Conservation (phyloP, 1,140 invertebrate genomes). For the Spodoptera litura region DNA sequence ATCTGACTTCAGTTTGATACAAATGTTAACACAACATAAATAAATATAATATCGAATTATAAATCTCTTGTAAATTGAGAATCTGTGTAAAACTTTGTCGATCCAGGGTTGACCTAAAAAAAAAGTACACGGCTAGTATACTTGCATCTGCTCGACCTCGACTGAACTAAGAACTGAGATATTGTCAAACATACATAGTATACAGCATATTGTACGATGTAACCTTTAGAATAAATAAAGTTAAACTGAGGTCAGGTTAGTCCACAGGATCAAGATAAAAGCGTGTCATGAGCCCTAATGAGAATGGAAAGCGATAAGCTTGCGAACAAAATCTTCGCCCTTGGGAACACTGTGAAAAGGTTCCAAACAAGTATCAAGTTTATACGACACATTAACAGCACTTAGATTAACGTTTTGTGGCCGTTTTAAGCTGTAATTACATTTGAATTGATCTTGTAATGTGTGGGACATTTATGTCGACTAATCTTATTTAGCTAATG, state of each 20-base stretch:
- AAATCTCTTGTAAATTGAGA: too few relatives aligned
- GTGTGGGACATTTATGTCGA: not conserved
- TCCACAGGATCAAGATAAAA: slow-evolving; percentile 49
- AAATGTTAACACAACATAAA: not conserved
- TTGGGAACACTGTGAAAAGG: slow-evolving; percentile 57
- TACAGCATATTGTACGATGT: slow-evolving; percentile 2
- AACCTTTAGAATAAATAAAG: slow-evolving; percentile 29
- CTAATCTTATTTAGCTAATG: slow-evolving; percentile 14
- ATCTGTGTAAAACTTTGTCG: too few relatives aligned
- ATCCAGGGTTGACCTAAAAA: too few relatives aligned
- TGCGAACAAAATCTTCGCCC: slow-evolving; percentile 50
- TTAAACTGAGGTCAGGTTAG: slow-evolving; percentile 1
- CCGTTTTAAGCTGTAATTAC: slow-evolving; percentile 23
- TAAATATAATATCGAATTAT: too few relatives aligned
- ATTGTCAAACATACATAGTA: slow-evolving; percentile 6
- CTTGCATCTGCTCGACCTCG: too few relatives aligned
- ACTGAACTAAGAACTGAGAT: slow-evolving; percentile 15
- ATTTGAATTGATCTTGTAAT: slow-evolving; percentile 24
- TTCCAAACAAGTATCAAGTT: slow-evolving; percentile 41
- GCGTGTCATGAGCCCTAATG: slow-evolving; percentile 52
- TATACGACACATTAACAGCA: slow-evolving; percentile 42
- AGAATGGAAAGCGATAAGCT: slow-evolving; percentile 59
- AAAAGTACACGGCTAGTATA: too few relatives aligned
- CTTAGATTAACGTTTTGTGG: slow-evolving; percentile 39
- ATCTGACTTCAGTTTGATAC: not conserved